Evolutionary conservation across 2,113 vertebrate species (phyloP), one percentile per base, ranked within the genome.

Genomic region (Charina bottae): DNA sequence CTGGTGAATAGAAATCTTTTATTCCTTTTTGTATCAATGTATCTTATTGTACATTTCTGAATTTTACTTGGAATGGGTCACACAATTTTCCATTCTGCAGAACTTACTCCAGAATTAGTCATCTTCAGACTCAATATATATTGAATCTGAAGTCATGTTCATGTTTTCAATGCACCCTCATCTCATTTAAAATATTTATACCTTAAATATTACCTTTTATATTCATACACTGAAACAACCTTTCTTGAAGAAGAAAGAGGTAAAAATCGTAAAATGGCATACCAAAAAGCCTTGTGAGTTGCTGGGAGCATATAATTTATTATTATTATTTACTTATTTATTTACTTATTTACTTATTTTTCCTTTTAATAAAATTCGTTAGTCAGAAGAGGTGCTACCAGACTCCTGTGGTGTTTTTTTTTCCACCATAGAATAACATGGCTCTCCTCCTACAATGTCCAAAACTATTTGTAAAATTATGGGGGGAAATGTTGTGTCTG

Each of bases 231-330:
- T 55, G 88, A 84, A 46, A 94, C 15, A 89, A 86, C 55, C 92
- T 93, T 85, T 95, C 92, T 94, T 95, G 90, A 93, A 94, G 93
- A 94, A 93, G 96, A 95, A 95, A 93, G 89, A 95, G 92, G 95
- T 93, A 93, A 97, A 95, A 96, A 97, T 96, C 94, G 96, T 95
- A 95, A 96, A 96, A 96, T 95, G 94, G 94, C 92, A 93, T 96
- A 94, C 92, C 64, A n/a, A 68, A 28, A n/a, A 68, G 64, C 10
- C 12, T n/a, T 68, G n/a, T 68, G 28, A 68, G n/a, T 68, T 68
- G 2, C n/a, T 68, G 13, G 28, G 12, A 68, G 15, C 12, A 33
- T n/a, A 33, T 68, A 68, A 33, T 33, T 33, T 33, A 68, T 68
- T 33, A 33, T 68, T 42, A 42, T 42, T 42, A 3, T 42, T 42